A percentile compares a stretch with the other conserved stretches of the same genome.
phyloP scores from a whole-genome alignment of 2,888 invertebrate species.

The Hirtodrosophila cameraria region DNA sequence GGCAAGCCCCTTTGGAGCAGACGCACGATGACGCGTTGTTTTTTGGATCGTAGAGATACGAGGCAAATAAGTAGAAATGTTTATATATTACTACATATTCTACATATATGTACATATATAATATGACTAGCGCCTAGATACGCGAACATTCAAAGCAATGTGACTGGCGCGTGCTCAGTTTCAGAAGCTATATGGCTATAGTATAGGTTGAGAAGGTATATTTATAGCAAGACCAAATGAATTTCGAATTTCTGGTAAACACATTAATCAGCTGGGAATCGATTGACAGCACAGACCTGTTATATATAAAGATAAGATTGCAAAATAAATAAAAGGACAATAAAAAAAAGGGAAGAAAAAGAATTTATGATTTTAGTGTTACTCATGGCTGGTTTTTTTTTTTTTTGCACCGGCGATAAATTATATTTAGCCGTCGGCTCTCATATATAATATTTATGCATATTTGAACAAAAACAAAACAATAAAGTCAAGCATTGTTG shows the following conservation, averaged over 20 bases:
- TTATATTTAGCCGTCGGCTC: slow-evolving; percentile 50
- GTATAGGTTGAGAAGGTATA: neutral
- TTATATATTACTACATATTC: slow-evolving; percentile 10
- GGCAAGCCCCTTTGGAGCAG: slow-evolving; percentile 12
- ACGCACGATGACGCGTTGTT: slow-evolving; percentile 29
- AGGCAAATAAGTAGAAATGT: slow-evolving; percentile 7
- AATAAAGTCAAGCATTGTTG: slow-evolving; percentile 14
- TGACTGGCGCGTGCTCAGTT: slow-evolving; percentile 35
- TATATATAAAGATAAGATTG: slow-evolving; percentile 20
- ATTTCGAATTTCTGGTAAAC: slow-evolving; percentile 37
- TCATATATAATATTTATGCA: slow-evolving; percentile 26
- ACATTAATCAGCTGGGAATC: slow-evolving; percentile 40
- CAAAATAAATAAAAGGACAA: slow-evolving; percentile 23
- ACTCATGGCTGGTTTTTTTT: slow-evolving; percentile 44
- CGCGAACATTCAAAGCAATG: slow-evolving; percentile 11
- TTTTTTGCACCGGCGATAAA: slow-evolving; percentile 27
- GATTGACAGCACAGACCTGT: neutral
- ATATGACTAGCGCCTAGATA: slow-evolving; percentile 3
- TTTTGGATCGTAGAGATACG: slow-evolving; percentile 3
- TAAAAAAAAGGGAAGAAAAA: neutral
- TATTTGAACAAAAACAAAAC: slow-evolving; percentile 40
- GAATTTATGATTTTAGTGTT: slow-evolving; percentile 21
- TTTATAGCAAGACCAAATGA: slow-evolving; percentile 25
- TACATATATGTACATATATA: neutral
- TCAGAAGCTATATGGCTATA: neutral